Base-by-base conservation (phyloP, 2,113 vertebrate species). In the Aramus guarauna region DNA sequence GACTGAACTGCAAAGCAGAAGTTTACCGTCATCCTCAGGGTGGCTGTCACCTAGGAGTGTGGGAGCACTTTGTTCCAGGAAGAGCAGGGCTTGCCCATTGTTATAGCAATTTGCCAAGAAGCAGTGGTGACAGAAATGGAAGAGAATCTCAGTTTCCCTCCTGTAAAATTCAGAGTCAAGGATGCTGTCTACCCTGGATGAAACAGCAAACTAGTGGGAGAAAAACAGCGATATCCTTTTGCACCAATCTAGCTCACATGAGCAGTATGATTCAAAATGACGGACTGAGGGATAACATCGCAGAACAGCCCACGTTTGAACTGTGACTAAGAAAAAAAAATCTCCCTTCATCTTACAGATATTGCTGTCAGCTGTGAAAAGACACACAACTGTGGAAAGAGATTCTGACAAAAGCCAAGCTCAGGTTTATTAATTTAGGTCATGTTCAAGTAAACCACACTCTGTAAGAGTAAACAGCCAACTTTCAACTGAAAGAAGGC, bases 271-370 rank as follows among this genome's bases (percentile, higher is more conserved):
- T 55, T 53, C 45, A 21, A 32, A 69, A 41, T 2, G 45, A 76
- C 30, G 72, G 50, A 16, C 41, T 29, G 78, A 76, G 59, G 32
- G 72, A 5, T 20, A 58, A 55, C 32, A 39, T 10, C 76, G 36
- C 24, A 41, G 12, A 76, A 11, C 20, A 67, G 47, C 68, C 55
- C 30, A 13, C 0, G 0, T 22, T 3, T 53, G 45, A 83, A 12
- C 34, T 30, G 91, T 24, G 34, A 20, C 26, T 12, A 9, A 32
- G 17, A 18, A 37, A 72, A 82, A 41, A 43, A 37, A 36, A 14
- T 52, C 69, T 52, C 69, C 56, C 55, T 80, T 18, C 18, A 29
- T 9, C 76, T 77, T 37, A n/a, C 9, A 53, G 22, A 18, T 8
- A 15, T 4, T 45, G 24, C 47, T n/a, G 30, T 37, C 53, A 66